Base-by-base conservation (phyloP, 2,888 invertebrate species). In the Adela reaumurella region DNA sequence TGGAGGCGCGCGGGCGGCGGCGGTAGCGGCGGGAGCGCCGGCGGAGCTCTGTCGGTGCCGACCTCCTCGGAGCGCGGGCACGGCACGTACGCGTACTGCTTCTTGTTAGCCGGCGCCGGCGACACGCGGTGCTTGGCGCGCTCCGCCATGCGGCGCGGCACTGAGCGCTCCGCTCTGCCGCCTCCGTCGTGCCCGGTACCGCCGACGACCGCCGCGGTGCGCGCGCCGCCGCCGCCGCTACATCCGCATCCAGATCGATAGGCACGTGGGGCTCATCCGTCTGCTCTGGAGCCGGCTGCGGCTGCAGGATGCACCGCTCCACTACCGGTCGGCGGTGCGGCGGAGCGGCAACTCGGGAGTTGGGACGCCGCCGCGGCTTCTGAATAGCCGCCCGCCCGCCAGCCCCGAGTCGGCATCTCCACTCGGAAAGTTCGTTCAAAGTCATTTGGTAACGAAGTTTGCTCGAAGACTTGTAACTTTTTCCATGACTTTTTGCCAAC, bases 1-100 rank as follows among this genome's bases (percentile, higher is more conserved):
- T 65, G 65, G 14, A 57, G 56, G 8, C 56, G 53, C 45, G 57
- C 58, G 47, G 64, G 62, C 49, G 61, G 57, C 62, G 62, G 47
- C 60, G 62, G 49, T 65, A 61, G 52, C 55, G 58, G 50, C 57
- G 59, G 49, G 68, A 58, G 50, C 71, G 64, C 51, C 76, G 74
- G 41, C 74, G 62, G 24, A 24, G 77, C 73, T 52, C 72, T 65
- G 52, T 77, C 76, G 0, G 80, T 78, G 51, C 81, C 81, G 46
- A 80, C 77, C 55, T 81, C 80, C 59, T 80, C 80, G 52, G 80
- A 80, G 48, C 81, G 61, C 50, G 81, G 81, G 56, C 80, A 81
- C 54, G 80, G 79, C 17, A 66, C 60, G 55, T 81, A 81, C 58
- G 78, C 78, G 71, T 80, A 79, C 42, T 78, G 74, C 59, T 70